phyloP scores from a whole-genome alignment of 2,888 invertebrate species.

The Tyria jacobaeae region DNA sequence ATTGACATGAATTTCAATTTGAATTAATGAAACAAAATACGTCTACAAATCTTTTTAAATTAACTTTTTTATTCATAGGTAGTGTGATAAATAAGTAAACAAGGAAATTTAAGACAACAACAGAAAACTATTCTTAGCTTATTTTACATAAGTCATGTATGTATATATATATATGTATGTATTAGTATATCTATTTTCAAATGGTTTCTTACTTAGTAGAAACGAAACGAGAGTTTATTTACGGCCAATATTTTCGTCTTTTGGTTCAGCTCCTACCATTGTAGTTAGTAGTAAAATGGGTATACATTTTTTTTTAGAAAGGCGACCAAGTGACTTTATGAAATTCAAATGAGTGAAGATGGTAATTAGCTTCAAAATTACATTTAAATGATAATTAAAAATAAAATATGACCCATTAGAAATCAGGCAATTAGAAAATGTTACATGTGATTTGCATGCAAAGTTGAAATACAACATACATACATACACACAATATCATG shows the following conservation, averaged over 20 bases:
- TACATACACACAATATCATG: not conserved
- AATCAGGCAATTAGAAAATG: not conserved
- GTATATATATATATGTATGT: too few relatives aligned
- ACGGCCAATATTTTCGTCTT: not conserved
- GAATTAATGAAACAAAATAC: too few relatives aligned
- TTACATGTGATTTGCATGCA: constrained; percentile 7
- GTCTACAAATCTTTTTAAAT: too few relatives aligned
- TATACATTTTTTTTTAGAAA: constrained; percentile 15
- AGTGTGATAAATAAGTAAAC: too few relatives aligned
- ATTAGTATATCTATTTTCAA: too few relatives aligned
- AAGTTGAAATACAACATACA: too few relatives aligned
- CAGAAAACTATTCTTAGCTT: not conserved
- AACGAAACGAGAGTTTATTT: too few relatives aligned
- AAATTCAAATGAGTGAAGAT: constrained; percentile 46
- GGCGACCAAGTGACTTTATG: constrained; percentile 22
- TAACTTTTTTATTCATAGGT: too few relatives aligned
- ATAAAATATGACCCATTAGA: constrained; percentile 2
- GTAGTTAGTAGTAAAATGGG: not conserved
- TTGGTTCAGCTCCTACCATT: not conserved
- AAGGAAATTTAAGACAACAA: too few relatives aligned
- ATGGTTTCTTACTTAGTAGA: too few relatives aligned
- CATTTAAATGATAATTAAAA: not conserved
- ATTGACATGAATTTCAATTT: too few relatives aligned
- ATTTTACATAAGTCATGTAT: not conserved
- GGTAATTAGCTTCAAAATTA: constrained; percentile 32